phyloP scores from a whole-genome alignment of 2,888 invertebrate genomes.

The Melanargia galathea region DNA sequence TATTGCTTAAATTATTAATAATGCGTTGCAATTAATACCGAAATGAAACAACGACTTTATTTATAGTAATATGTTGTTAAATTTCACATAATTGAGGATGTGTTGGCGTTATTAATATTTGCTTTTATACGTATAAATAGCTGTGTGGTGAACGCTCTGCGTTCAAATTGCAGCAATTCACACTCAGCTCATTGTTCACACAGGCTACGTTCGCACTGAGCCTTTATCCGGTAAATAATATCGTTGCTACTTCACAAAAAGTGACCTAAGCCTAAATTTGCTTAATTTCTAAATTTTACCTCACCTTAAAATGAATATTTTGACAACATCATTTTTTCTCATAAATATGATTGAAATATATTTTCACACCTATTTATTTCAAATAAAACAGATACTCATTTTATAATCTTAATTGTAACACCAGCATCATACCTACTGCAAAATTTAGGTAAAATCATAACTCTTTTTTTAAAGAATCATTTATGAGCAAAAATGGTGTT shows the following conservation, averaged over 20 bases:
- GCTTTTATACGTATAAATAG: conserved; percentile 7
- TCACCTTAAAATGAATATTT: too few species aligned
- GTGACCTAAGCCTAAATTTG: conserved; percentile 6
- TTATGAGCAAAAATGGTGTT: too few species aligned
- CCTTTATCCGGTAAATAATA: conserved; percentile 52
- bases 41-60: background rate
- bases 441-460: too few species aligned
- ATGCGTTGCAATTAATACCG: background rate
- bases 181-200: conserved; percentile 33
- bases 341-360: too few species aligned
- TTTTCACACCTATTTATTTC: too few species aligned
- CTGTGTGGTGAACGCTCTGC: conserved; percentile 18
- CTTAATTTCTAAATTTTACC: background rate
- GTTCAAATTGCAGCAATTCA: conserved; percentile 31
- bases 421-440: too few species aligned
- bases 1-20: conserved; percentile 1
- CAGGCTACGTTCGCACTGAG: conserved; percentile 22
- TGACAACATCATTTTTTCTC: too few species aligned
- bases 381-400: too few species aligned
- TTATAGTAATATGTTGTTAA: background rate
- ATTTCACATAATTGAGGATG: background rate
- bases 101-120: conserved; percentile 17
- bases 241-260: background rate
- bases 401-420: too few species aligned
- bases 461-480: too few species aligned